Evolutionary conservation across 1,140 invertebrate species (phyloP).

Genomic region (Leptonema lineaticorne): DNA sequence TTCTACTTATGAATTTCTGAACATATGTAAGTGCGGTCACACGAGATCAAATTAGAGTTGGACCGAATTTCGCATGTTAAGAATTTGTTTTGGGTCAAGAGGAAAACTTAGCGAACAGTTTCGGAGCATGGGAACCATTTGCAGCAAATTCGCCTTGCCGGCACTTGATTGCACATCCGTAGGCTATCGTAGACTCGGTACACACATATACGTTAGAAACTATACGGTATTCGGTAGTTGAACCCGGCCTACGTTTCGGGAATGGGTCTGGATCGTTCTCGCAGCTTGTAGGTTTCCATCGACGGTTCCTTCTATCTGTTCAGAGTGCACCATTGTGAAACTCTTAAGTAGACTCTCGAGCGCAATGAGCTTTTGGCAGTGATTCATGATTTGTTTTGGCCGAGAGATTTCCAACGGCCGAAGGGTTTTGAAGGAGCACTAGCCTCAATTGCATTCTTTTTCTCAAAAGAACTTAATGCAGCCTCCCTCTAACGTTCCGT

Average conservation of each 20-base stretch:
- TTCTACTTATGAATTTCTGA: background rate
- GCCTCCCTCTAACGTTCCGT: slow-evolving; percentile 17
- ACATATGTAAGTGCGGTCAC: background rate
- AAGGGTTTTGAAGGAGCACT: slow-evolving; percentile 19
- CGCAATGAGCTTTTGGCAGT: slow-evolving; percentile 40
- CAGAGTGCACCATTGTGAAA: slow-evolving; percentile 21
- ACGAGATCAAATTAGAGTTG: background rate
- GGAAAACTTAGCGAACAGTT: background rate
- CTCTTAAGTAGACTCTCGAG: slow-evolving; percentile 29
- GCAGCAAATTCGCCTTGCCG: background rate
- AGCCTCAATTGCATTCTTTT: slow-evolving; percentile 34
- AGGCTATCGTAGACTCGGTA: background rate
- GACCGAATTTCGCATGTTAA: background rate
- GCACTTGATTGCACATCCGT: slow-evolving; percentile 17
- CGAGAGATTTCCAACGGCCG: slow-evolving; percentile 12
- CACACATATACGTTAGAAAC: background rate
- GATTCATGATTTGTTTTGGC: slow-evolving; percentile 42
- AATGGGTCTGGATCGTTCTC: background rate
- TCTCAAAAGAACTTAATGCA: slow-evolving; percentile 29
- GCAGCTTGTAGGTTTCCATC: background rate
- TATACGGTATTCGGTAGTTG: background rate
- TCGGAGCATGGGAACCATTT: background rate
- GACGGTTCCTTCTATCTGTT: background rate
- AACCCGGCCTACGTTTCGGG: background rate
- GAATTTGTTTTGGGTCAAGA: background rate